These are phyloP conservation scores for Hemibagrus guttatus DNA, from an alignment of 2,797 vertebrate species.

Conservation along the genomic window DNA sequence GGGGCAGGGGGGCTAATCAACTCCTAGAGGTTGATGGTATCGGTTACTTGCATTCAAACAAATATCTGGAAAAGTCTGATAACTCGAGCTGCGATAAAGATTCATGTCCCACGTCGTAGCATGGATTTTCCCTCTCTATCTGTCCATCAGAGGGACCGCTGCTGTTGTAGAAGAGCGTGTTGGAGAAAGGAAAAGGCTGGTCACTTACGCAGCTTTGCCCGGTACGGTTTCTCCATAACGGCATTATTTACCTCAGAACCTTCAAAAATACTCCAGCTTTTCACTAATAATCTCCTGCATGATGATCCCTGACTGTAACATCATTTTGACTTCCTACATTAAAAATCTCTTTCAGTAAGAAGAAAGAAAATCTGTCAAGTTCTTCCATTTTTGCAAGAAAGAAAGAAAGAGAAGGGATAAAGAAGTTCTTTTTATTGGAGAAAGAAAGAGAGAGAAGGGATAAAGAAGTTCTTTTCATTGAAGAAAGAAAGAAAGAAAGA, in stretches of 20 bases:
- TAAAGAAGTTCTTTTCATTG: too few relatives aligned
- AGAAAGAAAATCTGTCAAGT: neutral
- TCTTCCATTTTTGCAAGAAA: neutral
- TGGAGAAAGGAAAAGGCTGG: neutral
- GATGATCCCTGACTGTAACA: conserved; percentile 7
- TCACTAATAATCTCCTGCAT: neutral
- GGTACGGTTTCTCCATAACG: neutral
- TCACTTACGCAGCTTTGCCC: neutral
- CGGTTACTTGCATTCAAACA: too few relatives aligned
- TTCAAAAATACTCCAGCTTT: neutral
- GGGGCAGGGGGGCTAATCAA: too few relatives aligned
- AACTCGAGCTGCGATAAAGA: too few relatives aligned
- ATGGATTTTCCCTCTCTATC: neutral
- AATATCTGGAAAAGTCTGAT: too few relatives aligned
- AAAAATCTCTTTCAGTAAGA: conserved; percentile 5
- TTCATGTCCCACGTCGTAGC: neutral
- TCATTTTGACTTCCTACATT: neutral
- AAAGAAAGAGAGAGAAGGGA: too few relatives aligned
- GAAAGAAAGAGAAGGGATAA: too few relatives aligned
- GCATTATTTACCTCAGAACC: neutral
- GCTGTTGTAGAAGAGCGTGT: neutral
- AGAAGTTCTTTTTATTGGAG: too few relatives aligned
- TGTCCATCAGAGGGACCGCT: neutral
- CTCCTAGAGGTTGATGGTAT: too few relatives aligned
- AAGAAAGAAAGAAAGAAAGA: neutral